phyloP scores from a whole-genome alignment of 2,888 invertebrate species.

The Oxyteleia sp. region DNA sequence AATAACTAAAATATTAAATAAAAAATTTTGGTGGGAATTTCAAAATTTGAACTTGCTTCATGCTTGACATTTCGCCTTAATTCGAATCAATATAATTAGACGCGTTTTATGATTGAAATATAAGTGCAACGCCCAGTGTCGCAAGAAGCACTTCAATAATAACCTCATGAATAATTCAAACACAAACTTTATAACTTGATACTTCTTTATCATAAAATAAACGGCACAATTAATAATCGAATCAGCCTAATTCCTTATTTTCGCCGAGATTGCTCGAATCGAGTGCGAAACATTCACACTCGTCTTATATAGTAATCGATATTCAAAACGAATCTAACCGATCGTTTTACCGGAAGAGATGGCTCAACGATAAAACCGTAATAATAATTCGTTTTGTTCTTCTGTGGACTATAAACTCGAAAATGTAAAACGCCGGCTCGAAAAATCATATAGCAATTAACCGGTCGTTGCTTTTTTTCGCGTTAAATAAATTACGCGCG shows the following conservation, averaged over 20 bases:
- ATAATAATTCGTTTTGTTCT: neutral
- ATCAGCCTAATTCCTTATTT: neutral
- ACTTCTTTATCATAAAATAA: no score
- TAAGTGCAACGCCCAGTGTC: slow-evolving; percentile 11
- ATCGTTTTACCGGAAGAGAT: neutral
- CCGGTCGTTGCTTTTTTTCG: neutral
- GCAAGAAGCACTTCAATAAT: slow-evolving; percentile 76
- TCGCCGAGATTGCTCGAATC: neutral
- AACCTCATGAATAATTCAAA: slow-evolving; percentile 86
- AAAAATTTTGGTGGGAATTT: no score
- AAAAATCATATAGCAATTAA: neutral
- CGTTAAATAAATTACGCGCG: slow-evolving; percentile 3
- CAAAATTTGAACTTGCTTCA: no score
- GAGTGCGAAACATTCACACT: no score
- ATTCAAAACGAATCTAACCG: slow-evolving; percentile 6
- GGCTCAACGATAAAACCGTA: neutral
- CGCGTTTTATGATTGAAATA: slow-evolving; percentile 1
- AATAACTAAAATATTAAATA: no score
- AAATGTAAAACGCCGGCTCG: neutral
- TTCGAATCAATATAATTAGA: slow-evolving; percentile 6
- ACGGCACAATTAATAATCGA: slow-evolving; percentile 59
- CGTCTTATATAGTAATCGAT: slow-evolving; percentile 18
- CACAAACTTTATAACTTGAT: slow-evolving; percentile 79
- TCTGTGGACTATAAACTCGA: neutral
- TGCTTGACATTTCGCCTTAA: no score